These are phyloP conservation scores for Drosophila merina DNA, from an alignment of 2,888 invertebrate genomes.

Conservation along the genomic window DNA sequence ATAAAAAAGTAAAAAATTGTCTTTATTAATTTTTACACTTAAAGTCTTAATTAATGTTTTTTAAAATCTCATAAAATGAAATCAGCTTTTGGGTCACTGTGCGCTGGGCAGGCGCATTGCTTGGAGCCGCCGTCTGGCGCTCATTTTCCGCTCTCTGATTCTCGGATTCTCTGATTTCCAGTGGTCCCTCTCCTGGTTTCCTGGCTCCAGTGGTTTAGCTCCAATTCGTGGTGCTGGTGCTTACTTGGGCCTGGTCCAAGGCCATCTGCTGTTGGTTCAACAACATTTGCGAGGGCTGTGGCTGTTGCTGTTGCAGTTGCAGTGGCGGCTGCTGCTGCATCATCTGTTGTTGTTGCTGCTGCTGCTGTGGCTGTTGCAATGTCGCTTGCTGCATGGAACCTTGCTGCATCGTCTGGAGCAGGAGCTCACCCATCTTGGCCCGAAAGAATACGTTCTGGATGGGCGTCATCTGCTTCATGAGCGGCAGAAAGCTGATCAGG, in stretches of 20 bases:
- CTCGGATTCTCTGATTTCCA: slow-evolving; percentile 2
- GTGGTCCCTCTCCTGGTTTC: slow-evolving; percentile 7
- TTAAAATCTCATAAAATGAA: slow-evolving; percentile 6
- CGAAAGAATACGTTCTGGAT: slow-evolving; percentile 78
- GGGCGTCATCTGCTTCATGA: slow-evolving; percentile 80
- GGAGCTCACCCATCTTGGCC: slow-evolving; percentile 75
- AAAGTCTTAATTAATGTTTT: neutral
- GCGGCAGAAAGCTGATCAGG: slow-evolving; percentile 78
- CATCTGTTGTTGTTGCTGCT: slow-evolving; percentile 19
- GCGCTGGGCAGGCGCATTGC: slow-evolving; percentile 31
- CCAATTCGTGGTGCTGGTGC: slow-evolving; percentile 68
- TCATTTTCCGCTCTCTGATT: slow-evolving; percentile 9
- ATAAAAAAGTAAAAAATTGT: neutral
- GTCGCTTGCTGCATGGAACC: slow-evolving; percentile 27
- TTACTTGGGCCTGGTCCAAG: slow-evolving; percentile 73
- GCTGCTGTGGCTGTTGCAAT: slow-evolving; percentile 24
- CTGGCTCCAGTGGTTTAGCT: slow-evolving; percentile 40
- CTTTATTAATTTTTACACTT: neutral
- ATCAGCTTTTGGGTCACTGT: slow-evolving; percentile 28
- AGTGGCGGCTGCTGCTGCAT: slow-evolving; percentile 24
- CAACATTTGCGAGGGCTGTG: slow-evolving; percentile 67
- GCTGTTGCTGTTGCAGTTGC: slow-evolving; percentile 27
- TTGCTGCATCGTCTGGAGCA: slow-evolving; percentile 73
- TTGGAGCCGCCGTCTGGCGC: slow-evolving; percentile 1
- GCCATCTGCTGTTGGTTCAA: slow-evolving; percentile 75